Evolutionary conservation across 1,140 invertebrate genomes (phyloP).

Genomic region (Heliothis subflexa): DNA sequence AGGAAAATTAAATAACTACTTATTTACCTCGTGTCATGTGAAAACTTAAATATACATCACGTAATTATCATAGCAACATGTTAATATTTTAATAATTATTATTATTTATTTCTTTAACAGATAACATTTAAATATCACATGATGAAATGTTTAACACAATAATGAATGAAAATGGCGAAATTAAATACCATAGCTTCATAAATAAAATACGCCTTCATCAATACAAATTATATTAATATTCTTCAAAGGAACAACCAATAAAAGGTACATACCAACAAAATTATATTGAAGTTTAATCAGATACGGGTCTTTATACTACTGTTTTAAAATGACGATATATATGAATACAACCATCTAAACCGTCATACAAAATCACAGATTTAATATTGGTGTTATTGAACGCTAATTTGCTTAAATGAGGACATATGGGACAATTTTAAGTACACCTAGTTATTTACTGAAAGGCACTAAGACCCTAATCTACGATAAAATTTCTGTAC

Average conservation of each 20-base stretch:
- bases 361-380: constrained; percentile 39
- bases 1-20: constrained; percentile 63
- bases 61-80: constrained; percentile 76
- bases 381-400: constrained; percentile 40
- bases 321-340: neutral
- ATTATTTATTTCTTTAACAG: constrained; percentile 81
- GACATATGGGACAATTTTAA: constrained; percentile 62
- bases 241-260: constrained; percentile 53
- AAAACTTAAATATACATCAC: constrained; percentile 72
- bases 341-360: neutral
- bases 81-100: constrained; percentile 66
- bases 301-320: neutral
- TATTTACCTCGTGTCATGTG: constrained; percentile 72
- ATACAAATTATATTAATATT: constrained; percentile 42
- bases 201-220: constrained; percentile 42
- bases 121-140: constrained; percentile 85
- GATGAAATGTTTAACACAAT: constrained; percentile 78
- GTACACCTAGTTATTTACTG: constrained; percentile 72
- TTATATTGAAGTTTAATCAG: neutral
- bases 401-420: constrained; percentile 31
- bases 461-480: constrained; percentile 82
- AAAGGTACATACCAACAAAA: constrained; percentile 25
- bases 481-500: constrained; percentile 81
- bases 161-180: constrained; percentile 74
- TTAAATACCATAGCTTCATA: constrained; percentile 53